Percentiles rank a stretch among this genome's conserved stretches.
Conservation (phyloP, 2,797 vertebrate genomes). For the Mastacembelus armatus region DNA sequence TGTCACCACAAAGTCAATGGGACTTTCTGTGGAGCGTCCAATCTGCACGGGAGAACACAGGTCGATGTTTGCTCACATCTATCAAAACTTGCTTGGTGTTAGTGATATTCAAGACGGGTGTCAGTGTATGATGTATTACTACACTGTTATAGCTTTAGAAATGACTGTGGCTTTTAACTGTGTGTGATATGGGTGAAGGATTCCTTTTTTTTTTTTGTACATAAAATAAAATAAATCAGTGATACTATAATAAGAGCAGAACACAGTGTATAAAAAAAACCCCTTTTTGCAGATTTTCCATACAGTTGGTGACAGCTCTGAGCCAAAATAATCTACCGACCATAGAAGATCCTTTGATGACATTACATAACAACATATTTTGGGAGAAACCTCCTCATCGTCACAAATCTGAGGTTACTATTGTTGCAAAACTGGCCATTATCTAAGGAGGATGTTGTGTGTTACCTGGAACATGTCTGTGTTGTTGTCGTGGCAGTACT, state of each 20-base stretch:
- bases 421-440: neutral
- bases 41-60: slow-evolving; percentile 68
- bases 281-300: slow-evolving; percentile 18
- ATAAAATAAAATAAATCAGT: slow-evolving; percentile 2
- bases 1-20: slow-evolving; percentile 87
- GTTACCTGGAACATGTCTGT: slow-evolving; percentile 99
- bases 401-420: neutral
- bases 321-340: slow-evolving; percentile 46
- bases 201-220: neutral
- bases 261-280: slow-evolving; percentile 47
- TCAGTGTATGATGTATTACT: neutral
- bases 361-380: slow-evolving; percentile 45
- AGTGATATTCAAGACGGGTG: no score
- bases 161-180: neutral
- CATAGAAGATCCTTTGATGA: slow-evolving; percentile 36
- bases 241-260: slow-evolving; percentile 13
- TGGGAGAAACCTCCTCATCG: slow-evolving; percentile 5
- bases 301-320: slow-evolving; percentile 1
- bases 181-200: neutral
- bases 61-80: neutral
- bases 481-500: slow-evolving; percentile 95
- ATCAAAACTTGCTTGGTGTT: neutral
- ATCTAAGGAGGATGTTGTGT: neutral
- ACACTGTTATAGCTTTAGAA: neutral
- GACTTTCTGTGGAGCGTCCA: slow-evolving; percentile 85